Percentiles rank a stretch among this genome's conserved stretches.
These are phyloP conservation scores for Otolemur garnettii DNA, from an alignment of 2,113 vertebrate species.

Conservation along the genomic window DNA sequence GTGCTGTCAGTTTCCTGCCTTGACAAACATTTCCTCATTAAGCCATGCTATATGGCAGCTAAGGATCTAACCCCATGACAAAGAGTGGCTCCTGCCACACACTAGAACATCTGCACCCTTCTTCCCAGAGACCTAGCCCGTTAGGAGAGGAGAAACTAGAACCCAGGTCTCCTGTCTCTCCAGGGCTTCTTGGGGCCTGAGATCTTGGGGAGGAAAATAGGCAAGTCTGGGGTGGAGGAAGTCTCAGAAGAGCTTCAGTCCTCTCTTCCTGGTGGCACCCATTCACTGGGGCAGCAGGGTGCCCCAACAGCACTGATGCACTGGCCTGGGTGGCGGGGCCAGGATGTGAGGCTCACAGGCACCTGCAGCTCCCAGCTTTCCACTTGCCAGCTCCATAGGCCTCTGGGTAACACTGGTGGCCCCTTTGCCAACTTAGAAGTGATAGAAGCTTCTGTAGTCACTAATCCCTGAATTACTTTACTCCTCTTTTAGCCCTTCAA, in stretches of 20 bases:
- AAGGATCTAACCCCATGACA: not conserved
- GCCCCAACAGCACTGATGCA: not conserved
- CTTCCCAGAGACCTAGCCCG: not conserved
- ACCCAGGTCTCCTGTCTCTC: not conserved
- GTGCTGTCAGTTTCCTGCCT: not conserved
- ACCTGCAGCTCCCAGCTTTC: not conserved
- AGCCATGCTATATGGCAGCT: not conserved
- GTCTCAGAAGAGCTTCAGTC: not conserved
- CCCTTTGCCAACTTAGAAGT: not conserved
- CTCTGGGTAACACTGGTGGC: not conserved
- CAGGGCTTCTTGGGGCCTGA: not conserved
- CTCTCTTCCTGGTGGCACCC: not conserved
- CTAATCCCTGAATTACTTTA: not conserved
- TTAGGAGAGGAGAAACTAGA: not conserved
- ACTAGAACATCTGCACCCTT: not conserved
- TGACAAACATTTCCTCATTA: not conserved
- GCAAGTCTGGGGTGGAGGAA: too few relatives aligned
- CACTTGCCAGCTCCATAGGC: not conserved
- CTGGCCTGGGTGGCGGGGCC: not conserved
- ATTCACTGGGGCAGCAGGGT: not conserved
- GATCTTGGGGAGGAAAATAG: not conserved
- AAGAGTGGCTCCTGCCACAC: not conserved
- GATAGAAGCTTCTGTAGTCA: not conserved
- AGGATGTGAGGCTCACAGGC: not conserved
- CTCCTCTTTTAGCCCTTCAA: not conserved